Evolutionary conservation across 2,888 invertebrate genomes (phyloP).

Genomic region (Drosophila borborema): DNA sequence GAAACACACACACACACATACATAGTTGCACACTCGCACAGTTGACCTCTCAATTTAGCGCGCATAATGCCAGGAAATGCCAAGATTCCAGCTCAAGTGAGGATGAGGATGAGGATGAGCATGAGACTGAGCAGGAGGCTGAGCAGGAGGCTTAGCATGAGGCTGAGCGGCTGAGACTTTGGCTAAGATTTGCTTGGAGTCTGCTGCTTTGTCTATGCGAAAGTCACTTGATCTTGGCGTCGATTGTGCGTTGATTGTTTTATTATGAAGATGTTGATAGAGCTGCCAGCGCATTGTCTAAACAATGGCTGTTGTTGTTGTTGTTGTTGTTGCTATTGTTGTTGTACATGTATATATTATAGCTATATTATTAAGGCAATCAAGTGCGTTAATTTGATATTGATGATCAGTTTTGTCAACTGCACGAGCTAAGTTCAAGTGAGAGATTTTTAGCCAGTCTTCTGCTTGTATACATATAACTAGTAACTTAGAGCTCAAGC

Average conservation of each 20-base stretch:
- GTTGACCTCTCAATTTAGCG: slow-evolving; percentile 84
- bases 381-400: slow-evolving; percentile 67
- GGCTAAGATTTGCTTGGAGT: slow-evolving; percentile 28
- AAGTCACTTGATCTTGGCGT: slow-evolving; percentile 76
- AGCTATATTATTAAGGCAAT: slow-evolving; percentile 72
- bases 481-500: slow-evolving; percentile 20
- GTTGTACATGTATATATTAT: slow-evolving; percentile 36
- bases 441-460: too few species aligned
- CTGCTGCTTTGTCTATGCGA: slow-evolving; percentile 66
- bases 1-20: slow-evolving; percentile 38
- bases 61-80: slow-evolving; percentile 78
- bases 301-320: slow-evolving; percentile 41
- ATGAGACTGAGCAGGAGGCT: neutral
- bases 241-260: slow-evolving; percentile 80
- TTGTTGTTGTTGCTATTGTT: slow-evolving; percentile 9
- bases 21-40: slow-evolving; percentile 38
- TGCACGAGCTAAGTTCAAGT: slow-evolving; percentile 19
- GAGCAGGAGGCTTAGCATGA: slow-evolving; percentile 1
- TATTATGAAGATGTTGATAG: slow-evolving; percentile 79
- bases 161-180: slow-evolving; percentile 20
- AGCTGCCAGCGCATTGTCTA: slow-evolving; percentile 54
- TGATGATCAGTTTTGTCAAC: slow-evolving; percentile 69
- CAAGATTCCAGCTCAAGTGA: slow-evolving; percentile 50
- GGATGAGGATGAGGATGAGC: slow-evolving; percentile 34
- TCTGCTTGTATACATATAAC: too few species aligned